Conservation (phyloP, 2,113 vertebrate species). For the Probosciger aterrimus region DNA sequence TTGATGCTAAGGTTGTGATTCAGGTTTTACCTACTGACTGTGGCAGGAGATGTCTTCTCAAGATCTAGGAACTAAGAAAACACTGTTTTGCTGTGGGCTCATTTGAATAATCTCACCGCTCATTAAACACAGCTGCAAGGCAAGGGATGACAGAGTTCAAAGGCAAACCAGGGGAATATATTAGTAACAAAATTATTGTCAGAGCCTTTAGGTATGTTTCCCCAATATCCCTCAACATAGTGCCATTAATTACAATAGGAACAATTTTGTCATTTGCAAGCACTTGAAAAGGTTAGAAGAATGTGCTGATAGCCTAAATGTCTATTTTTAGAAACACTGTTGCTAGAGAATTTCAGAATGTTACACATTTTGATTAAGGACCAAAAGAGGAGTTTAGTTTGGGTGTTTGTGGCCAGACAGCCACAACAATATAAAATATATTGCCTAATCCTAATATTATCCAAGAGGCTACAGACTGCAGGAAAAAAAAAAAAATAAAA, state of each 20-base stretch:
- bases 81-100: slow-evolving; percentile 60
- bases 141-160: slow-evolving; percentile 74
- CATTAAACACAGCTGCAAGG: slow-evolving; percentile 82
- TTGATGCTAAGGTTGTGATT: background rate
- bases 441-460: background rate
- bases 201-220: slow-evolving; percentile 68
- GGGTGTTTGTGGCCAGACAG: background rate
- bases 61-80: slow-evolving; percentile 56
- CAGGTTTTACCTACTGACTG: slow-evolving; percentile 33
- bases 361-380: background rate
- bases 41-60: slow-evolving; percentile 45
- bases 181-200: slow-evolving; percentile 74
- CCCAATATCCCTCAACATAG: slow-evolving; percentile 51
- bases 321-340: slow-evolving; percentile 50
- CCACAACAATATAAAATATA: background rate
- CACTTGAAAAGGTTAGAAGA: slow-evolving; percentile 44
- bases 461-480: background rate
- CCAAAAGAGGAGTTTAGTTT: background rate
- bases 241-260: slow-evolving; percentile 69
- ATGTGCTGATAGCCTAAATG: background rate
- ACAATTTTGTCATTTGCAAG: slow-evolving; percentile 59
- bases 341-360: background rate
- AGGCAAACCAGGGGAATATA: slow-evolving; percentile 76
- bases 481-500: background rate
- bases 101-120: slow-evolving; percentile 81